phyloP scores from a whole-genome alignment of 2,797 vertebrate genomes.

The Philypnodon macrostomus region DNA sequence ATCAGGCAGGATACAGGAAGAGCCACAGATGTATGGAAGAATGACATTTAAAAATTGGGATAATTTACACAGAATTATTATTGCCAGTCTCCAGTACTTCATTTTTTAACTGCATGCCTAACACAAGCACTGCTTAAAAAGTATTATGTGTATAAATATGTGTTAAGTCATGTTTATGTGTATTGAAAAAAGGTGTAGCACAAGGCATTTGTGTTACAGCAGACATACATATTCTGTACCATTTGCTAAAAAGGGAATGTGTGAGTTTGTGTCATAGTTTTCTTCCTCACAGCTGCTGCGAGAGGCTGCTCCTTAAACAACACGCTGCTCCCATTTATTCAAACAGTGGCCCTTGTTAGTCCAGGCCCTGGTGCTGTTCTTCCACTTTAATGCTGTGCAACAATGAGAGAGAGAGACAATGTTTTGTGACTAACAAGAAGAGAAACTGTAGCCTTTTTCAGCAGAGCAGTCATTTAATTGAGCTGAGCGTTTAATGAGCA shows the following conservation, averaged over 20 bases:
- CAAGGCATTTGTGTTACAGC: too few relatives aligned
- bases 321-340: conserved; percentile 2
- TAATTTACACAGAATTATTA: too few relatives aligned
- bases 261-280: neutral
- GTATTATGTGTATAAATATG: too few relatives aligned
- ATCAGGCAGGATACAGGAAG: conserved; percentile 11
- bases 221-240: neutral
- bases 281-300: neutral
- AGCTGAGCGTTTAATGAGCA: neutral
- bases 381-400: neutral
- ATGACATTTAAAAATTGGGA: too few relatives aligned
- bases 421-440: conserved; percentile 6
- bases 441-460: neutral
- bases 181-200: too few relatives aligned
- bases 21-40: neutral
- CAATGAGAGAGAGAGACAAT: neutral
- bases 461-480: neutral
- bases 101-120: too few relatives aligned
- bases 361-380: neutral
- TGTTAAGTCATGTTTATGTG: too few relatives aligned
- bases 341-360: conserved; percentile 9
- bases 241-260: neutral
- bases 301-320: neutral
- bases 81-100: too few relatives aligned
- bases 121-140: too few relatives aligned